These are phyloP conservation scores for Octonoba sinensis DNA, from an alignment of 2,888 invertebrate species.

Conservation along the genomic window DNA sequence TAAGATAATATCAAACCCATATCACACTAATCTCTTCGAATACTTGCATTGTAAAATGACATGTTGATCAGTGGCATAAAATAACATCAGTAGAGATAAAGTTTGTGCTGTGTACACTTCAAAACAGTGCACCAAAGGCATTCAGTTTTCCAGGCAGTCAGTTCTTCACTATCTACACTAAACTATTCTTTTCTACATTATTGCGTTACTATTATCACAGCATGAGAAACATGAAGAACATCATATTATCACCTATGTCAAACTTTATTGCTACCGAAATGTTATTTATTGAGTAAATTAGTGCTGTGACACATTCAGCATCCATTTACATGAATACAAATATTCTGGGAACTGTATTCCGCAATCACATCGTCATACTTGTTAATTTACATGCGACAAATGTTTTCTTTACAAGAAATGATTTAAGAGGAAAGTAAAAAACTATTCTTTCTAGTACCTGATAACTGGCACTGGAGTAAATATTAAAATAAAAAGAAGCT, in stretches of 20 bases:
- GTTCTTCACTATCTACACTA: slow-evolving; percentile 63
- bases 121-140: slow-evolving; percentile 18
- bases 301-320: slow-evolving; percentile 16
- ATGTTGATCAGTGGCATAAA: slow-evolving; percentile 9
- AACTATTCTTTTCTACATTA: slow-evolving; percentile 61
- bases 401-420: slow-evolving; percentile 41
- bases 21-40: slow-evolving; percentile 1
- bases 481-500: slow-evolving; percentile 48
- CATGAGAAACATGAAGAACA: slow-evolving; percentile 62
- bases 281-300: slow-evolving; percentile 12
- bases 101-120: slow-evolving; percentile 20
- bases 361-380: slow-evolving; percentile 18
- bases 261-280: slow-evolving; percentile 50
- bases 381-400: slow-evolving; percentile 31
- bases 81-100: slow-evolving; percentile 54
- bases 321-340: slow-evolving; percentile 21
- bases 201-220: slow-evolving; percentile 64
- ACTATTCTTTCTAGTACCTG: slow-evolving; percentile 46
- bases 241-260: slow-evolving; percentile 41
- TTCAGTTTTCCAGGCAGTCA: slow-evolving; percentile 23
- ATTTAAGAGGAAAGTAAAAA: slow-evolving; percentile 53
- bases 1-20: neutral
- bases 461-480: slow-evolving; percentile 56
- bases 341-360: slow-evolving; percentile 14
- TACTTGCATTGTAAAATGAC: slow-evolving; percentile 19